Evolutionary conservation across 64 coral and sea anemone genomes (phyloP), one percentile per base, ranked within the genome.

Genomic region (Pocillopora damicornis): DNA sequence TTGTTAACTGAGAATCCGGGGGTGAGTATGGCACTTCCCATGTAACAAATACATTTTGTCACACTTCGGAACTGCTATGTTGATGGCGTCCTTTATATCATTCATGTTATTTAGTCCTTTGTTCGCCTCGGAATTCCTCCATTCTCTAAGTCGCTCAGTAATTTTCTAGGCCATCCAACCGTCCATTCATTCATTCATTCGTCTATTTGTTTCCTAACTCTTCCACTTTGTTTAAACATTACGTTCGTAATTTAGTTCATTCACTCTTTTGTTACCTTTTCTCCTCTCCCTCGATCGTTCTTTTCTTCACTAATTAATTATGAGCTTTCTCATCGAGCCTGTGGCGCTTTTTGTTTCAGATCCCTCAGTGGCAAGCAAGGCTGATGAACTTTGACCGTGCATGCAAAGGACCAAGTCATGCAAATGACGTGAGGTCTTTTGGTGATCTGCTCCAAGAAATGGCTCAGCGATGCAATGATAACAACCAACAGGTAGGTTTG

Each of bases 291-390:
- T 51, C 42, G 7, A 4, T 4, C 42, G 7, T 51, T 51, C 42
- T 4, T 51, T 51, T 51, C 42, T 51, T 51, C 42, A 51, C 42
- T 51, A 51, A 51, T 51, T 51, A 2, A 51, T 51, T 51, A 51
- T 51, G 7, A 51, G 42, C 42, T 51, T 1, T 51, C 30, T 51
- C 42, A 51, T 4, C 7, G 7, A 51, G 42, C 7, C 42, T 51
- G 42, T 51, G 42, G 42, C 7, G 7, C 7, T 51, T 51, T 2
- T 7, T 0, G 67, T 71, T 71, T 71, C 37, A 77, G 75, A 58
- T 77, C 37, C 75, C 42, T 18, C 75, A 14, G 13, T 77, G 75
- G 75, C 45, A 17, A 58, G 75, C 75, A 77, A 77, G 22, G 75
- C 38, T 77, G 16, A 77, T 56, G 1, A 77, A 77, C 15, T 77